A percentile compares a stretch with the other conserved stretches of the same genome.
Conservation (phyloP, 1,140 invertebrate species). For the Paramacrobiotus metropolitanus region DNA sequence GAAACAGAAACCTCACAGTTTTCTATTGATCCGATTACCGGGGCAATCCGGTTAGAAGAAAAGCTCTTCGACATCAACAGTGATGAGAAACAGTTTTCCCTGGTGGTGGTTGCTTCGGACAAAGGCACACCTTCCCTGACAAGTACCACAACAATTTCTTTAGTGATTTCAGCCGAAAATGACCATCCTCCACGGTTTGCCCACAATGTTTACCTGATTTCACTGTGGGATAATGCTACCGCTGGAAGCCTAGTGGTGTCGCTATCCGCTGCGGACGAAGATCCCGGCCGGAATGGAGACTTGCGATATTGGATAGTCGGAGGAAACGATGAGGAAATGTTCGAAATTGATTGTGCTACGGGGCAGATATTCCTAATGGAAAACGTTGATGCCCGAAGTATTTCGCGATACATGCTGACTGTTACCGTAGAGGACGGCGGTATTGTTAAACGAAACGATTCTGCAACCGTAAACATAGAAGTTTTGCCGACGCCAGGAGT, state of each 20-base stretch:
- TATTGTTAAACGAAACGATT: too few species aligned
- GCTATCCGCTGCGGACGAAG: constrained; percentile 68
- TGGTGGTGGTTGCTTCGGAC: constrained; percentile 35
- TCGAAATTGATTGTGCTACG: constrained; percentile 62
- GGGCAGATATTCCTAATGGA: constrained; percentile 66
- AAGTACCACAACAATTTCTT: constrained; percentile 38
- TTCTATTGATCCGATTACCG: constrained; percentile 60
- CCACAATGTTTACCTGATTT: constrained; percentile 58
- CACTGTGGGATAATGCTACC: constrained; percentile 70
- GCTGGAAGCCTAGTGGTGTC: constrained; percentile 59
- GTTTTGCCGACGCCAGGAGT: too few species aligned
- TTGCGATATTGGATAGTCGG: constrained; percentile 19
- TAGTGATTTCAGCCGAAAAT: constrained; percentile 66
- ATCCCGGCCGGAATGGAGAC: constrained; percentile 22
- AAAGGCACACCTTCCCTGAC: constrained; percentile 55
- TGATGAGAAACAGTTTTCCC: constrained; percentile 36
- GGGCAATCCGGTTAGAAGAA: constrained; percentile 54
- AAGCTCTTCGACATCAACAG: constrained; percentile 47
- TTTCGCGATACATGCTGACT: constrained; percentile 50
- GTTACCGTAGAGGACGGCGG: constrained; percentile 70
- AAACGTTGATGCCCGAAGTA: constrained; percentile 70
- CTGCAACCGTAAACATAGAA: too few species aligned
- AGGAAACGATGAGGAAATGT: constrained; percentile 25
- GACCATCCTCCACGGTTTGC: constrained; percentile 78
- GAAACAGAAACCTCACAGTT: too few species aligned